Evolutionary conservation across 35 echinoderm and acorn worm species (phyloP), one percentile per base, ranked within the genome.

Genomic region (Apostichopus parvimensis): DNA sequence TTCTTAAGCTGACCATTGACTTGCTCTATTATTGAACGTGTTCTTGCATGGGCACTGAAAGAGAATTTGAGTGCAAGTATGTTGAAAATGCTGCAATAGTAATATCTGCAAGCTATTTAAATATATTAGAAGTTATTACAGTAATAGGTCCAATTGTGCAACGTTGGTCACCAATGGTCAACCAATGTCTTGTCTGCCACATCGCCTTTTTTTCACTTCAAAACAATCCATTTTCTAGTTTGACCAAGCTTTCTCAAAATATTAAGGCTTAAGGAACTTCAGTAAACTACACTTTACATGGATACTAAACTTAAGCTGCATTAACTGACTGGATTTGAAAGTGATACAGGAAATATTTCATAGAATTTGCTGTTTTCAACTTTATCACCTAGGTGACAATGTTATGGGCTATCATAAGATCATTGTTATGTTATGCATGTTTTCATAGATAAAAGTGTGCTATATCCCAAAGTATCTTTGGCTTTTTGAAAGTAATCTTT

Each of bases 1-100:
- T 95, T 95, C 52, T 95, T 95, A 4, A 95, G 84, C 64, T 95
- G 92, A 4, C 94, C 87, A 34, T 95, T 95, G 53, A 95, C 94
- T 70, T 93, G 83, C 60, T 95, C 91, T 64, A 95, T 93, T 14
- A 90, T 60, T 25, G 88, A 53, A 28, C 94, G 34, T 66, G 94
- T 95, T 24, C 62, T 24, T 78, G 92, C 18, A 28, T 93, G 86
- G 9, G 92, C 8, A 68, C 84, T 87, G 79, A 6, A 82, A 82
- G 61, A 65, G 14, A 65, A 65, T 65, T 28, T 65, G 61, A 10
- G 8, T 8, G 61, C 61, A 65, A 65, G 61, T 65, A 15, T 65
- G 8, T 65, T 65, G 61, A 65, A 65, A 15, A 65, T 65, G 14
- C 14, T 65, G 61, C 26, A 28, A 28, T 28, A 28, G 26, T 28